Evolutionary conservation across 2,113 vertebrate species (phyloP), one percentile per base, ranked within the genome.

Genomic region (Myiagra hebetior): DNA sequence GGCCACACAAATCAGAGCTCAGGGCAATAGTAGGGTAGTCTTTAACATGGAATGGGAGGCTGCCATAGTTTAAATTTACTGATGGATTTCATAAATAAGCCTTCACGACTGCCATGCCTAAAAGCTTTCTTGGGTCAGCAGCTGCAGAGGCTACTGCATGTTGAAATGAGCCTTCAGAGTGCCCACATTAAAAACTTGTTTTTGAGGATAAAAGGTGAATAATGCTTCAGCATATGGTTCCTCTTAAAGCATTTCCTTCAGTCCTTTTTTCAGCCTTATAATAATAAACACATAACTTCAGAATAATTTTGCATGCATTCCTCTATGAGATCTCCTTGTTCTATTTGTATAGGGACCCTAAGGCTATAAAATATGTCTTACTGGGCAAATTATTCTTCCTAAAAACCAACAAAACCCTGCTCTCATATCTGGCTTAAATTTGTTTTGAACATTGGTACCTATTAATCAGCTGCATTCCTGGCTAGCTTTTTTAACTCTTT

Each of bases 251-350:
- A 86, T 96, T 95, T 96, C 82, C 75, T 83, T 87, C 2, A 1
- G 15, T 55, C 84, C 56, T 84, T 92, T 93, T 85, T 83, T 91
- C 68, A 85, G 59, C 28, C 56, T 93, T 89, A 75, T 56, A 87
- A 95, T 68, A 96, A 95, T 81, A 93, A 94, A 95, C 81, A 90
- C 64, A 41, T 59, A 91, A 93, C 65, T 93, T 86, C 35, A 33
- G 84, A 73, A 87, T 75, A 92, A 86, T 91, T 93, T 62, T 92
- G 75, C 72, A 86, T 41, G 82, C 93, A 91, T 96, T 96, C 72
- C n/a, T 95, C 26, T 57, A 70, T 46, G 60, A 84, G 18, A 67
- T 86, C 56, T 72, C 33, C 3, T 7, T 84, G 64, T 86, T 91
- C 89, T 92, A 82, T 87, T 95, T 93, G 64, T 31, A 70, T n/a